phyloP scores from a whole-genome alignment of 1,140 invertebrate species.

The Drosophila navojoa region DNA sequence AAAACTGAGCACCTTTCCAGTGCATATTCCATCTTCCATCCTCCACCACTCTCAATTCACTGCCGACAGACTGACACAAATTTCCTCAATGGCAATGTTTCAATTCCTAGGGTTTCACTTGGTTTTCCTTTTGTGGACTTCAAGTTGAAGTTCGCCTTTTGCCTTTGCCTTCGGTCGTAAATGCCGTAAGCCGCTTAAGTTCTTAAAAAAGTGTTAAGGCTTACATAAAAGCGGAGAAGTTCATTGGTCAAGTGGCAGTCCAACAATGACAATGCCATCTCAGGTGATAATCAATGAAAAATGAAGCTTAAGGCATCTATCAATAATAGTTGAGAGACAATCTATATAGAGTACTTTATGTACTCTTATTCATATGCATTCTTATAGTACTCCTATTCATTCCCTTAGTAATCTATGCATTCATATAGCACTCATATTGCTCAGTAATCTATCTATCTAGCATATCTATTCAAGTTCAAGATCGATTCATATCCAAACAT shows the following conservation, averaged over 20 bases:
- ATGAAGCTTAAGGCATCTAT: no score
- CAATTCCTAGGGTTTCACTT: conserved; percentile 59
- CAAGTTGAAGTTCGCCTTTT: conserved; percentile 30
- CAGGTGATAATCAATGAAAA: no score
- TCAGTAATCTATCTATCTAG: neutral
- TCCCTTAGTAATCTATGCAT: no score
- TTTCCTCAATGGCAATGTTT: conserved; percentile 35
- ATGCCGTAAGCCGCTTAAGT: conserved; percentile 56
- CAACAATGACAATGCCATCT: neutral
- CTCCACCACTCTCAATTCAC: neutral
- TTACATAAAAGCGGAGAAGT: conserved; percentile 59
- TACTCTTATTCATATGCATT: no score
- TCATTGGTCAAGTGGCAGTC: conserved; percentile 45
- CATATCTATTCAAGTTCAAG: neutral
- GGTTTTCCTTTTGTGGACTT: conserved; percentile 1
- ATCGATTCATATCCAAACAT: neutral
- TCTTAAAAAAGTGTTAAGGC: conserved; percentile 49
- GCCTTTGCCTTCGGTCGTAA: neutral
- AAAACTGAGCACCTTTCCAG: conserved; percentile 19
- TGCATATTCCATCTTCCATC: neutral
- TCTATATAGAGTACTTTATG: no score
- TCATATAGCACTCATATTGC: no score
- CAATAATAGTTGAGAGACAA: no score
- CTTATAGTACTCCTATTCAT: no score
- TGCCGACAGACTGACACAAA: conserved; percentile 25